Percentiles rank a stretch among this genome's conserved stretches.
These are phyloP conservation scores for Ostrea edulis DNA, from an alignment of 1,140 invertebrate genomes.

Conservation along the genomic window DNA sequence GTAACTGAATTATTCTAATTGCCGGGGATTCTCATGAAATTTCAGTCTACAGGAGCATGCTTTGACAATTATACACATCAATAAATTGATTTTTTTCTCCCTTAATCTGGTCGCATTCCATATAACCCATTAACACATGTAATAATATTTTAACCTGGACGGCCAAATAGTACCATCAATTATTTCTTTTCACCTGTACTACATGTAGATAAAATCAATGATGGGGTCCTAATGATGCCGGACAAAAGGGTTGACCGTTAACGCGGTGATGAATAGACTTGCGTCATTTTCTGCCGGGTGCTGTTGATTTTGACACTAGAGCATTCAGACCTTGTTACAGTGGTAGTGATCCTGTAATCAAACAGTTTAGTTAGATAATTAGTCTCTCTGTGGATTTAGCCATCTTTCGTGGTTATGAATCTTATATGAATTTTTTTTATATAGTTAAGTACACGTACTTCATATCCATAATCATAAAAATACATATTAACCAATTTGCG, in stretches of 20 bases:
- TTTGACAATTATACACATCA: neutral
- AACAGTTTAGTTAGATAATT: conserved; percentile 7
- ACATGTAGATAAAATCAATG: neutral
- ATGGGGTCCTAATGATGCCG: neutral
- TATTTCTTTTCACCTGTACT: conserved; percentile 17
- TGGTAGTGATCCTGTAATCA: neutral
- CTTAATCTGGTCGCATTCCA: conserved; percentile 3
- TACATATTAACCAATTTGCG: neutral
- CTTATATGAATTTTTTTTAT: too few relatives aligned
- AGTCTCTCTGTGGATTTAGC: neutral
- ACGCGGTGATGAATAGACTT: neutral
- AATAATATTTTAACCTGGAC: conserved; percentile 37
- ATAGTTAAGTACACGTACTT: too few relatives aligned
- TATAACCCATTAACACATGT: neutral
- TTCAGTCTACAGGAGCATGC: neutral
- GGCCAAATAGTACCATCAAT: conserved; percentile 12
- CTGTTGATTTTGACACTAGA: neutral
- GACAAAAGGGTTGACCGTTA: neutral
- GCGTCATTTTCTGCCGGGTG: neutral
- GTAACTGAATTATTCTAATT: neutral
- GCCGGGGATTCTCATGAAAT: neutral
- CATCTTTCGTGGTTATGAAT: neutral
- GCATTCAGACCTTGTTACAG: neutral
- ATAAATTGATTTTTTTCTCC: conserved; percentile 30
- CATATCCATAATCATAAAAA: neutral